Base-by-base conservation (phyloP, 92 coral and sea anemone genomes). In the Parazoanthus atlanticus region DNA sequence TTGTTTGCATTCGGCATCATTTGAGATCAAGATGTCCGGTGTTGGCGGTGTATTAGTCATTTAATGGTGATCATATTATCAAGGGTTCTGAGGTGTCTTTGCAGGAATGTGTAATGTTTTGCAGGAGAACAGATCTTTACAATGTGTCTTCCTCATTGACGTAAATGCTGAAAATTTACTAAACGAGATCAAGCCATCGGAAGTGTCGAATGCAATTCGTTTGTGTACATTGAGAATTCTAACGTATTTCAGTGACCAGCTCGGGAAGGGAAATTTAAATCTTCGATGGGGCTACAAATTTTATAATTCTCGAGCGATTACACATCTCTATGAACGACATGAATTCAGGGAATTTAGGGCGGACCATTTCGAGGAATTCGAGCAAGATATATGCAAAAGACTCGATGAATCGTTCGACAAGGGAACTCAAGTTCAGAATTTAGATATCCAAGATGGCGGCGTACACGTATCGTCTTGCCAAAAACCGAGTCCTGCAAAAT, bases 281-380 rank as follows among this genome's bases (percentile, higher is more conserved):
- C 82, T 95, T 6, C 92, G 91, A 54, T 97, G 99, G 99, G 99
- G 99, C 33, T 95, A 88, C 88, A 95, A 97, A 65, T 95, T 95
- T 82, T 97, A 93, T 86, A 93, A 88, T 67, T 97, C 99, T 6
- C 88, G 86, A 72, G 85, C 95, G 40, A 88, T 97, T n/a, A 91
- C 87, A 34, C 94, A 93, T 87, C 86, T 93, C 1, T 93, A 90
- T 86, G 95, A 94, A 66, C 93, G 99, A 61, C 98, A 93, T 41
- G 92, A 93, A 52, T 95, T 95, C 91, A 93, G 92, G 85, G 97
- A 97, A 52, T 90, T 95, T 67, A 84, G 88, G 17, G 88, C 90
- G 28, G 86, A 81, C 9, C 90, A 89, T 78, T 97, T 97, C 86
- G 98, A 95, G 77, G 90, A 90, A 64, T 97, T 97, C 49, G 99